Percentiles rank a stretch among this genome's conserved stretches.
Conservation (phyloP, 2,797 vertebrate species). For the Emydoidea blandingii region DNA sequence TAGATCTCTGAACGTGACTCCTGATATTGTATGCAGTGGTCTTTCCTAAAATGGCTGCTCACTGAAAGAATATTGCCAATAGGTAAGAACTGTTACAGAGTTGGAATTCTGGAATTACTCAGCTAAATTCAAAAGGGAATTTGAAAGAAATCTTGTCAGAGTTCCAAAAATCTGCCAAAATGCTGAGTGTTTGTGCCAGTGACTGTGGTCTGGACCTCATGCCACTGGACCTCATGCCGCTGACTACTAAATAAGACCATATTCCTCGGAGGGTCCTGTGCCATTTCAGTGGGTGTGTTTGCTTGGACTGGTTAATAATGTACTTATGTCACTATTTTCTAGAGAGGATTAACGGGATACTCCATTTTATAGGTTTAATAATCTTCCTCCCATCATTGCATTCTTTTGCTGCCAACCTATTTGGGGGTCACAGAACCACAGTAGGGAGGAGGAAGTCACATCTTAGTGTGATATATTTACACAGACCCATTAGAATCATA, state of each 20-base stretch:
- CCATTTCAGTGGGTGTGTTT: neutral
- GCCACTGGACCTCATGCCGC: neutral
- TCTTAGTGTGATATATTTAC: neutral
- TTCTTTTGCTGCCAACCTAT: neutral
- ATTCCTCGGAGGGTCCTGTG: slow-evolving; percentile 14
- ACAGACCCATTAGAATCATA: no score
- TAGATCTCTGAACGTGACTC: fast-evolving
- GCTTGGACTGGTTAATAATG: neutral
- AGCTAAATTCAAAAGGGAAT: neutral
- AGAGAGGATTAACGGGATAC: neutral
- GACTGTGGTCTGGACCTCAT: neutral
- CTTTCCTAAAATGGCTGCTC: neutral
- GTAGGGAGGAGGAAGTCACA: neutral
- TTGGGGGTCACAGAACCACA: neutral
- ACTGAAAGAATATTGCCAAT: neutral
- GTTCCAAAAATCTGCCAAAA: neutral
- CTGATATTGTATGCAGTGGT: neutral
- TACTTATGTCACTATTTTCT: neutral
- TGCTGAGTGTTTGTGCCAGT: neutral
- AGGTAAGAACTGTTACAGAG: neutral
- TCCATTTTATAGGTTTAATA: neutral
- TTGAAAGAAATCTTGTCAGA: neutral
- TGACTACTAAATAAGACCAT: neutral
- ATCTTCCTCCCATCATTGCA: neutral
- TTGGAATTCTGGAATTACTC: neutral